Conservation (phyloP, 2,888 invertebrate genomes). For the Scrobipalpa atriplicella region DNA sequence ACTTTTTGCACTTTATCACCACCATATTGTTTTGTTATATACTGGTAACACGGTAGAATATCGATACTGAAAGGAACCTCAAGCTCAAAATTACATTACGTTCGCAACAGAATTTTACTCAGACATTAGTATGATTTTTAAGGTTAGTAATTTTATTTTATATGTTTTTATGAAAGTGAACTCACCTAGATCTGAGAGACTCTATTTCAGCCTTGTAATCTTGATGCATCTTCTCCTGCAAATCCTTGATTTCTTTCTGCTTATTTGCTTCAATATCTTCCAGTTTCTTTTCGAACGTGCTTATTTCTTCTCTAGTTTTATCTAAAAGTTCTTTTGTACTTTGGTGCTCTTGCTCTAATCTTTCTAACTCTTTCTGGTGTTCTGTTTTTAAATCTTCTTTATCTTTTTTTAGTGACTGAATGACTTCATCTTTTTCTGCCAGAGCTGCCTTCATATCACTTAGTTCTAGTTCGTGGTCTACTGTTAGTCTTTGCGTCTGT, state of each 20-base stretch:
- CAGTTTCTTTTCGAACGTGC: conserved; percentile 62
- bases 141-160: not conserved
- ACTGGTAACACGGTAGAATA: not conserved
- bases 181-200: conserved; percentile 84
- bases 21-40: not conserved
- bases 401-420: conserved; percentile 63
- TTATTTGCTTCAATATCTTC: conserved; percentile 72
- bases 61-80: not conserved
- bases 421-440: conserved; percentile 81
- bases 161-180: not conserved
- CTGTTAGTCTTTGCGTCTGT: conserved; percentile 83
- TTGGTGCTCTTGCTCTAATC: conserved; percentile 59
- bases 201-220: conserved; percentile 91
- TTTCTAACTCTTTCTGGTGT: conserved; percentile 64
- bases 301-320: conserved; percentile 57
- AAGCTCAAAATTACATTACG: not conserved
- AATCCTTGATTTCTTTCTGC: conserved; percentile 85
- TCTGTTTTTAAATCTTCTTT: conserved; percentile 58
- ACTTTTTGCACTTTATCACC: not conserved
- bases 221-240: conserved; percentile 86
- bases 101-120: no score
- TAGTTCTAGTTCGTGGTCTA: conserved; percentile 86
- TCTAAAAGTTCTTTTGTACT: conserved; percentile 64
- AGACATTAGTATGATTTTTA: not conserved
- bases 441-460: conserved; percentile 84